Evolutionary conservation across 2,888 invertebrate genomes (phyloP).

Genomic region (Pyrrhosoma nymphula): DNA sequence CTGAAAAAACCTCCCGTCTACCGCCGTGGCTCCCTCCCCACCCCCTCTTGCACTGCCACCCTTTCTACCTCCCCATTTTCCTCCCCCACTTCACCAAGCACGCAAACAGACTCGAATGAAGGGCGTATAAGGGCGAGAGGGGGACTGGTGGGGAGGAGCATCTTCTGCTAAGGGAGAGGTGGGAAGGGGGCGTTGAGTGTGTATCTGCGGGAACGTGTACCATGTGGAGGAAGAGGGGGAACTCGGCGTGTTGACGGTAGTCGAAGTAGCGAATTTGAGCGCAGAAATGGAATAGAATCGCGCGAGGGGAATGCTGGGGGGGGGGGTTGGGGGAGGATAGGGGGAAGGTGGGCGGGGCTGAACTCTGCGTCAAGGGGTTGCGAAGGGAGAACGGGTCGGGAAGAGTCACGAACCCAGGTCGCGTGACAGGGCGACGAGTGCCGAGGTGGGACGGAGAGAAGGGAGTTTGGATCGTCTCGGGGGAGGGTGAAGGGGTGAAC

Average conservation of each 20-base stretch:
- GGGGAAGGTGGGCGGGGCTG: background rate
- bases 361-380: background rate
- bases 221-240: too few species aligned
- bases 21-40: background rate
- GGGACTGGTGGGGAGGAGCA: background rate
- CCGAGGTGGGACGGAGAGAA: background rate
- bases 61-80: background rate
- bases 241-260: background rate
- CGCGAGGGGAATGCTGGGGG: background rate
- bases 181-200: background rate
- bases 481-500: background rate
- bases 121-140: background rate
- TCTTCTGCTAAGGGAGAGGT: background rate
- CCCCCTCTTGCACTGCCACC: too few species aligned
- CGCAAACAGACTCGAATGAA: background rate
- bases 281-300: conserved; percentile 52
- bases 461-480: background rate
- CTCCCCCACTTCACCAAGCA: background rate
- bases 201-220: background rate
- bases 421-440: conserved; percentile 14
- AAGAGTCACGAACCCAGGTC: conserved; percentile 47
- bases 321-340: background rate
- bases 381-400: background rate
- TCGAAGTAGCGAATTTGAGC: background rate
- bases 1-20: background rate